Evolutionary conservation across 2,797 vertebrate species (phyloP).

Genomic region (Thripadectes ignobilis): DNA sequence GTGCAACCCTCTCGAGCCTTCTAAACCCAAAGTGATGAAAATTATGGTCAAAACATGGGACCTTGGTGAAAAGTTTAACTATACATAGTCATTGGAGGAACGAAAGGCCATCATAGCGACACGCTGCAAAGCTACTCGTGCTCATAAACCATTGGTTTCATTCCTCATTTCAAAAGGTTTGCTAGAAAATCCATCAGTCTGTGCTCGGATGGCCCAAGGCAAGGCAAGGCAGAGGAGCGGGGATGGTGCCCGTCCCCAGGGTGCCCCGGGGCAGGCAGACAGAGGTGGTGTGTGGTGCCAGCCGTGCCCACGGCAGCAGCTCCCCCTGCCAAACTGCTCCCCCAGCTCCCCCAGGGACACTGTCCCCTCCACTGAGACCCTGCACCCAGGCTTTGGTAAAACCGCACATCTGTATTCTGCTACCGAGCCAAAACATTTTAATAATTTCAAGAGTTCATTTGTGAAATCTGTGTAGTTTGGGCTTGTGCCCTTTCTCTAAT

Average conservation of each 20-base stretch:
- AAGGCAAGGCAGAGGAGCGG: neutral
- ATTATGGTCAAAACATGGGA: neutral
- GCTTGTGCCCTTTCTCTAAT: neutral
- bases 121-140: neutral
- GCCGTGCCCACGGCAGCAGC: neutral
- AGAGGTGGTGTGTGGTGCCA: neutral
- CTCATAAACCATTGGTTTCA: neutral
- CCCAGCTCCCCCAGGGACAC: neutral
- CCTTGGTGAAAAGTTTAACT: neutral
- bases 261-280: accelerated
- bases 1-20: neutral
- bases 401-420: neutral
- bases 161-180: neutral
- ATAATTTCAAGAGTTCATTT: neutral
- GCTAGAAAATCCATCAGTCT: neutral
- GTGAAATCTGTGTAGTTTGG: neutral
- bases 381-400: neutral
- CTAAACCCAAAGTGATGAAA: neutral
- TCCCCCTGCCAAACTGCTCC: neutral
- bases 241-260: neutral
- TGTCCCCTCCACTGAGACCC: neutral
- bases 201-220: neutral
- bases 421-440: neutral
- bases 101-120: accelerated
- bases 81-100: neutral